Evolutionary conservation across 2,113 vertebrate species (phyloP), one percentile per base, ranked within the genome.

Genomic region (Porphyrio hochstetteri): DNA sequence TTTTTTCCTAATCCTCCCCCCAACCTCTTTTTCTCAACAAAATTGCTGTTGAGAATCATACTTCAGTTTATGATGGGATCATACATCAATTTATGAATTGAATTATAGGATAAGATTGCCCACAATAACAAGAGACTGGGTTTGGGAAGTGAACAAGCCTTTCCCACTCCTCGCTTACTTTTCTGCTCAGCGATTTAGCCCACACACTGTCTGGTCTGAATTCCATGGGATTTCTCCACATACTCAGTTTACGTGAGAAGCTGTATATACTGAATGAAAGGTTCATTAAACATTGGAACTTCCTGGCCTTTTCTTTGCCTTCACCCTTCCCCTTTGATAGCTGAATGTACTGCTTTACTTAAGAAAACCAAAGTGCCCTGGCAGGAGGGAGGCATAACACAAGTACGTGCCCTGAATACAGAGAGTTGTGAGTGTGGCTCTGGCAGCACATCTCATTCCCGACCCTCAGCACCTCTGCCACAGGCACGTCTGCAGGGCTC

Each of bases 261-360:
- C 76, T 67, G 68, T 78, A 91, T 31, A 61, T 55, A 38, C 68
- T 64, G 79, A 86, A 92, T 90, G 35, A 92, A 95, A 70, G 80
- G 60, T 83, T 92, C 88, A 86, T 96, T 95, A 96, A 94, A 92
- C 60, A 88, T 83, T 3, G 14, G 71, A 92, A 93, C 88, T 94
- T 92, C 93, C 83, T 78, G 86, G 88, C 80, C 61, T 96, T 97
- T 93, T 86, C 86, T 96, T 90, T 82, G 88, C 88, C 92, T 96
- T 91, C 84, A 69, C 85, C 82, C 90, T 81, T 44, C 78, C 72
- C 71, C 82, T 88, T 86, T 93, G 93, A 88, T 78, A 95, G 90
- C 86, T 90, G 90, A 94, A 94, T 78, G 60, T 88, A 1, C 56
- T 86, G 88, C 82, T 95, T 96, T 78, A 64, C 90, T 94, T 33